phyloP scores from a whole-genome alignment of 2,888 invertebrate species.

The Diogma glabrata region DNA sequence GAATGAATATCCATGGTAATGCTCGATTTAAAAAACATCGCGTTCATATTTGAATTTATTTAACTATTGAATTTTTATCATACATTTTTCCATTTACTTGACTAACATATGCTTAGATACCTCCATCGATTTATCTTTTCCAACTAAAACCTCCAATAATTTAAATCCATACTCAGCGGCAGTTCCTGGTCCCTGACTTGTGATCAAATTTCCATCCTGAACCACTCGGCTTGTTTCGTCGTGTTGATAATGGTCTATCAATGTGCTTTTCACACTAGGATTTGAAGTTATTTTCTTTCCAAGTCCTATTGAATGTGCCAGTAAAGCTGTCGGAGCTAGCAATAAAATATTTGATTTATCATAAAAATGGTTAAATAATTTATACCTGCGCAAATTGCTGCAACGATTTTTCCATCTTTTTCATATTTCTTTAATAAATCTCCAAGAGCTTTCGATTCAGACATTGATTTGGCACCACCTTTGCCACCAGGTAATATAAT shows the following conservation, averaged over 20 bases:
- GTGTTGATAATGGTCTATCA: conserved; percentile 45
- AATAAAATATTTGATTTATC: too few relatives aligned
- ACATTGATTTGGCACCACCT: conserved; percentile 69
- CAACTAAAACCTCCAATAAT: conserved; percentile 61
- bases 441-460: conserved; percentile 65
- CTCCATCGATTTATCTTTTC: conserved; percentile 52
- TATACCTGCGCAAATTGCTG: conserved; percentile 96
- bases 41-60: too few relatives aligned
- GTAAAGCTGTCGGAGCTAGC: conserved; percentile 82
- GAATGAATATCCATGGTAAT: too few relatives aligned
- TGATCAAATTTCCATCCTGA: conserved; percentile 52
- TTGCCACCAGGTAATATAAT: conserved; percentile 88
- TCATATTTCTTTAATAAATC: conserved; percentile 71
- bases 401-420: conserved; percentile 58
- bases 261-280: conserved; percentile 66
- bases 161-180: conserved; percentile 77
- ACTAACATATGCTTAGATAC: conserved; percentile 65
- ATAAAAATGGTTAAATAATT: too few relatives aligned
- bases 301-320: conserved; percentile 64
- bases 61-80: too few relatives aligned
- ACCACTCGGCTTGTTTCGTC: conserved; percentile 31
- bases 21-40: too few relatives aligned
- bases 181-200: conserved; percentile 82
- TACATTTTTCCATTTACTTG: too few relatives aligned
- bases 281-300: conserved; percentile 85